Percentiles rank a stretch among this genome's conserved stretches.
Evolutionary conservation across 2,888 invertebrate genomes (phyloP).

Genomic region (Pristionchus arcanus): DNA sequence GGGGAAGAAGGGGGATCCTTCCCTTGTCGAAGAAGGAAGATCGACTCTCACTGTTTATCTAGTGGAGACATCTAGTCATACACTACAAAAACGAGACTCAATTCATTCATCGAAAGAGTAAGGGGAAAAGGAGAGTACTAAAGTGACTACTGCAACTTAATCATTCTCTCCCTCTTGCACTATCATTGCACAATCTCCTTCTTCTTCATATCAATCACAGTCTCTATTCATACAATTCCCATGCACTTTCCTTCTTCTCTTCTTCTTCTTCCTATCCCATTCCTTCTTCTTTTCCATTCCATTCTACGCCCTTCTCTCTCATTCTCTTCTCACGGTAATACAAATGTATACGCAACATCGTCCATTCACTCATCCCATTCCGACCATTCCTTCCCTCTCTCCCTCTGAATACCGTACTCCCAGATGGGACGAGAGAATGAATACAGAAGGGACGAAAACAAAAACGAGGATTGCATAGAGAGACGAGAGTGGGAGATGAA

Average conservation of each 20-base stretch:
- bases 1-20: not conserved
- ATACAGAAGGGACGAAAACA: not conserved
- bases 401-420: constrained; percentile 1
- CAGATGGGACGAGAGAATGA: constrained; percentile 12
- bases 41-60: not conserved
- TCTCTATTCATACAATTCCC: constrained; percentile 42
- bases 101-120: not conserved
- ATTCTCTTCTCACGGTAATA: constrained; percentile 51
- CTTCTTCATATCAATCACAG: constrained; percentile 10
- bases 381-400: not conserved
- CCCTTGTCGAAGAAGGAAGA: no score
- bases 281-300: constrained; percentile 13
- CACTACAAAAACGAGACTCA: constrained; percentile 32
- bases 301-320: not conserved
- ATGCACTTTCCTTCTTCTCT: constrained; percentile 35
- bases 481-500: not conserved
- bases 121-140: not conserved
- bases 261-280: not conserved
- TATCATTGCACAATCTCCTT: not conserved
- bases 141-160: not conserved
- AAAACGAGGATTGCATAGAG: not conserved
- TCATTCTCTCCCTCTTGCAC: not conserved
- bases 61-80: not conserved
- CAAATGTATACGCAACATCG: constrained; percentile 43
- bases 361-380: constrained; percentile 8